Base-by-base conservation (phyloP, 2,113 vertebrate species). In the Mesocricetus auratus region DNA sequence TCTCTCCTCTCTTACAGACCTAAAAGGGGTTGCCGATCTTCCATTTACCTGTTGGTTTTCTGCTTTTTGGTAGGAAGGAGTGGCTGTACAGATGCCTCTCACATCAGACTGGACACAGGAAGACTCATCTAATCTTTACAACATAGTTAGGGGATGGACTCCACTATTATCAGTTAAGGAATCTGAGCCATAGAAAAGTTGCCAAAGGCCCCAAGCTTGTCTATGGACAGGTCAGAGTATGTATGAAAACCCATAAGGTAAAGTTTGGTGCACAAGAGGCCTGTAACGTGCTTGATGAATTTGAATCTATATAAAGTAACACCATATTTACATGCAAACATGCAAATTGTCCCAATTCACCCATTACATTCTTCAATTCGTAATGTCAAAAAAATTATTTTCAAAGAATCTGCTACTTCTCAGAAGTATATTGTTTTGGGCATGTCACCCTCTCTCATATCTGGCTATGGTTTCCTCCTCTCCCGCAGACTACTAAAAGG, bases 341-440 rank as follows among this genome's bases (percentile, higher is more conserved):
- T 29, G 29, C 39, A 90, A 60, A 88, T 74, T 71, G 39, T 31
- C 64, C 91, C 50, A 64, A 45, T 66, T 81, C 17, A 45, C 45
- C 60, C 90, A 31, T 69, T 81, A 66, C 45, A 53, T 92, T 78
- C 62, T 73, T 88, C 36, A 58, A 42, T 92, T 86, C 50, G 17
- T 79, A n/a, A 36, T 45, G 31, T 56, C 56, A 77, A 90, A 96
- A 64, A 88, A 19, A 47, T 50, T 31, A 3, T 29, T 71, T 62
- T 96, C 78, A 71, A 88, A 87, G 24, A 96, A 86, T 39, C 45
- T 95, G 24, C 79, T 66, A 56, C 53, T 74, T 89, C 79, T 68
- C 29, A 56, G 87, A 93, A 89, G 53, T 39, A 39, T 53, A 75
- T 1, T 69, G 68, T 31, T 83, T 82, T 90, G 45, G 45, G 29